These are phyloP conservation scores for Dyspetes luteomarginatus DNA, from an alignment of 2,888 invertebrate species.

Conservation along the genomic window DNA sequence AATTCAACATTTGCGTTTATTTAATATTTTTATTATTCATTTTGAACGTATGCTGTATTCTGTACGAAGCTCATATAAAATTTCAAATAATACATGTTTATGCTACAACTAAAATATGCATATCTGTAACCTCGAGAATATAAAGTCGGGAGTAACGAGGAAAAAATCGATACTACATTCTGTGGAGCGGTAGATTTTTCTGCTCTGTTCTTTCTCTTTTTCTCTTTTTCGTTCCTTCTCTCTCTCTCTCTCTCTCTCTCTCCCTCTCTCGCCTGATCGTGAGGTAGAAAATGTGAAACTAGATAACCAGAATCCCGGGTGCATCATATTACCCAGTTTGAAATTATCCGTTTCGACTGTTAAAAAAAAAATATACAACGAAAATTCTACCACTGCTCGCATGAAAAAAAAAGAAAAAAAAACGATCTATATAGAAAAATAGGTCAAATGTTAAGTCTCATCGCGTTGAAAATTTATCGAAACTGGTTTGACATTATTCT, in stretches of 20 bases:
- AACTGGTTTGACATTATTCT: background rate
- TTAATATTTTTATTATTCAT: slow-evolving; percentile 20
- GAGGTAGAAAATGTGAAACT: background rate
- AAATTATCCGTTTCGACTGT: background rate
- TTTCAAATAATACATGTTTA: slow-evolving; percentile 10
- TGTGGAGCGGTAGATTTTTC: background rate
- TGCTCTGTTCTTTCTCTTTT: background rate
- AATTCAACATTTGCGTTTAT: slow-evolving; percentile 17
- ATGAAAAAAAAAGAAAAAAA: background rate
- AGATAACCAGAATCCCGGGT: background rate
- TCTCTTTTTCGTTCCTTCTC: background rate
- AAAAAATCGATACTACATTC: slow-evolving; percentile 10
- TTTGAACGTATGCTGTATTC: background rate
- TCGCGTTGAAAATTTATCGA: background rate
- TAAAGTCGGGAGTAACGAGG: background rate
- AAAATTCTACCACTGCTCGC: background rate
- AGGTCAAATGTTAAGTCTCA: background rate
- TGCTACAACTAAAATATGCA: slow-evolving; percentile 9
- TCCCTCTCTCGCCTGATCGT: background rate
- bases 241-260: background rate
- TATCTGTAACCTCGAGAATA: slow-evolving; percentile 3
- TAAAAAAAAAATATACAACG: background rate
- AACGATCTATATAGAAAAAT: slow-evolving; percentile 2
- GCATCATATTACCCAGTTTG: background rate
- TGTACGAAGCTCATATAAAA: background rate